Conservation (phyloP, 2,797 vertebrate species). For the Brotula barbata region DNA sequence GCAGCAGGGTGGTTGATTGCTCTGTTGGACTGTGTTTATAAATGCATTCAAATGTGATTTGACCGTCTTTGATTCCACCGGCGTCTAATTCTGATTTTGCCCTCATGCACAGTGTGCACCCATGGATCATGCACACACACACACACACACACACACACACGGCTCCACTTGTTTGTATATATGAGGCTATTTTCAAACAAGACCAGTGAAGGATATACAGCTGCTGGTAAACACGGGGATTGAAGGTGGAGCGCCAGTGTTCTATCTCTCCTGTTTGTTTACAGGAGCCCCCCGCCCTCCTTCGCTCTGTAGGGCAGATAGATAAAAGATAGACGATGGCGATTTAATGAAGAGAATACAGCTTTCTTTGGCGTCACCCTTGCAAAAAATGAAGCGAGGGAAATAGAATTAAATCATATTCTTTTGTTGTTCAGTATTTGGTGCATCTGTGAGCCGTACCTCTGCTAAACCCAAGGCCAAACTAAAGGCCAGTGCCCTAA, state of each 20-base stretch:
- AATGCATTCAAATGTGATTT: slow-evolving; percentile 61
- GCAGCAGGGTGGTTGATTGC: slow-evolving; percentile 55
- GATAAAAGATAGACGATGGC: slow-evolving; percentile 62
- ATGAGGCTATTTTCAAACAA: slow-evolving; percentile 72
- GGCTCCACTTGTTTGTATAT: slow-evolving; percentile 71
- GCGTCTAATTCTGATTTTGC: slow-evolving; percentile 34
- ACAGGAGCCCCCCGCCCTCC: slow-evolving; percentile 59
- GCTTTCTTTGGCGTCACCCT: slow-evolving; percentile 33
- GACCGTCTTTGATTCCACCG: slow-evolving; percentile 30
- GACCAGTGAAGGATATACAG: slow-evolving; percentile 74
- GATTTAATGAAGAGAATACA: slow-evolving; percentile 52
- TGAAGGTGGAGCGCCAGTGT: slow-evolving; percentile 67
- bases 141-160: slow-evolving; percentile 56
- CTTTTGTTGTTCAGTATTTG: too few relatives aligned
- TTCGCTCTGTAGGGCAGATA: slow-evolving; percentile 41
- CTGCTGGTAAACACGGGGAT: slow-evolving; percentile 68
- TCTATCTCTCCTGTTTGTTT: slow-evolving; percentile 69
- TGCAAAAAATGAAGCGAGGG: slow-evolving; percentile 34
- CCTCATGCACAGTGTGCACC: slow-evolving; percentile 17
- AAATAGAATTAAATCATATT: slow-evolving; percentile 24
- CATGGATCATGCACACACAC: slow-evolving; percentile 49
- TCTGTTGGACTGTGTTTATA: slow-evolving; percentile 57
- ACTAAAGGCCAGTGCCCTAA: neutral
- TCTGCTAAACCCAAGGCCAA: neutral
- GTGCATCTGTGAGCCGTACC: too few relatives aligned